Conservation (phyloP, 2,888 invertebrate species). For the Caenorhabditis drosophilae region DNA sequence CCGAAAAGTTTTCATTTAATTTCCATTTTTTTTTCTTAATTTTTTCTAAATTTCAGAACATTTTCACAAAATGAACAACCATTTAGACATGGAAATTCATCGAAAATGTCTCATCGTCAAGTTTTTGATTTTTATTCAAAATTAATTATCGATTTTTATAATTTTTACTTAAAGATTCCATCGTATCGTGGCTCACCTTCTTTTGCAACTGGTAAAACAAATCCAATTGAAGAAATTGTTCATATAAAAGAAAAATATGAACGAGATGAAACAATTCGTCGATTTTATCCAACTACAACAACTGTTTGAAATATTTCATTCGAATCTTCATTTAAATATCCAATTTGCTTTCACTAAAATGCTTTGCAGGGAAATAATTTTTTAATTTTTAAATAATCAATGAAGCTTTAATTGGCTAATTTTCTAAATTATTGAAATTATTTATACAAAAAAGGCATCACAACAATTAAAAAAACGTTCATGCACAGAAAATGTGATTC, state of each 20-base stretch:
- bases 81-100: no score
- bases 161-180: no score
- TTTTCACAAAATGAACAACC: neutral
- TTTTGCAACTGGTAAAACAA: no score
- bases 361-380: neutral
- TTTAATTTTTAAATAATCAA: neutral
- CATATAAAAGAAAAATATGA: conserved; percentile 37
- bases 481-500: no score
- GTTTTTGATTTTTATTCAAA: neutral
- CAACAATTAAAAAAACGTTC: no score
- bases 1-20: no score
- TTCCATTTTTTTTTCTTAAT: neutral
- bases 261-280: conserved; percentile 35
- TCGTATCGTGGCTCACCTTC: no score
- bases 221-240: conserved; percentile 28
- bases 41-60: neutral
- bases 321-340: neutral
- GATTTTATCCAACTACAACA: conserved; percentile 34
- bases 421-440: neutral
- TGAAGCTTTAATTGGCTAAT: conserved; percentile 10
- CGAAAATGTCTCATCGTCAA: neutral
- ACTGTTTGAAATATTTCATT: conserved; percentile 11
- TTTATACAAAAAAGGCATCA: no score
- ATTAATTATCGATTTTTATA: no score
- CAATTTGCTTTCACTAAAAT: neutral